Percentiles rank a stretch among this genome's conserved stretches.
Conservation (phyloP, 1,140 invertebrate genomes). For the Bemisia tabaci region DNA sequence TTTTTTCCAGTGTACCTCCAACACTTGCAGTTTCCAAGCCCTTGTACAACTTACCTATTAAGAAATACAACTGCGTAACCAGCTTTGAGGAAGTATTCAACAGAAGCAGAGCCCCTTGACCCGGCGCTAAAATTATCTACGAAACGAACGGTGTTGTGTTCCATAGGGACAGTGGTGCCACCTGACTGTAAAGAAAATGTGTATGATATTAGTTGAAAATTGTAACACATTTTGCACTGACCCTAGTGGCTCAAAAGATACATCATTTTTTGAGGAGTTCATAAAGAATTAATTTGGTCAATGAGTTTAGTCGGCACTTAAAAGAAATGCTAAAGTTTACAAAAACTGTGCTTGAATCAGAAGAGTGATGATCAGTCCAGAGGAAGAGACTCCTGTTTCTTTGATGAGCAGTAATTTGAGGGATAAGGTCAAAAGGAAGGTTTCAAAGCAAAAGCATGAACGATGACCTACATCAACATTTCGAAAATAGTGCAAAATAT, state of each 20-base stretch:
- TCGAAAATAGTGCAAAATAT: too few relatives aligned
- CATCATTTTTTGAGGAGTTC: conserved; percentile 12
- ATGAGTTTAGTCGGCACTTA: conserved; percentile 15
- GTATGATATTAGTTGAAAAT: too few relatives aligned
- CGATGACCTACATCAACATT: too few relatives aligned
- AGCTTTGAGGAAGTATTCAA: conserved; percentile 85
- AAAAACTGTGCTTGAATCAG: not conserved
- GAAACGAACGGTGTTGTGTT: conserved; percentile 92
- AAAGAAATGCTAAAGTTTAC: not conserved
- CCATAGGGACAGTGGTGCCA: conserved; percentile 90
- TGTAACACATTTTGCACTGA: conserved; percentile 7
- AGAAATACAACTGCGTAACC: conserved; percentile 69
- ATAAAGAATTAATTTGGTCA: conserved; percentile 12
- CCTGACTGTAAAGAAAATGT: conserved; percentile 55
- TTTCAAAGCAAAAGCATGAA: too few relatives aligned
- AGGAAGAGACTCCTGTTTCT: too few relatives aligned
- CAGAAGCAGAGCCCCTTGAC: conserved; percentile 80
- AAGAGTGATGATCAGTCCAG: not conserved
- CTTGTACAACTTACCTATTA: too few relatives aligned
- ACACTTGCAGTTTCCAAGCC: too few relatives aligned
- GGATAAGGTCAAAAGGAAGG: too few relatives aligned
- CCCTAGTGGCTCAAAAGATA: conserved; percentile 19
- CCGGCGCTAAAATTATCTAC: conserved; percentile 98
- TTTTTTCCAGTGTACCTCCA: too few relatives aligned
- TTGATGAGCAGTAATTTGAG: too few relatives aligned